These are phyloP conservation scores for Podilymbus podiceps DNA, from an alignment of 2,113 vertebrate species.

Conservation along the genomic window DNA sequence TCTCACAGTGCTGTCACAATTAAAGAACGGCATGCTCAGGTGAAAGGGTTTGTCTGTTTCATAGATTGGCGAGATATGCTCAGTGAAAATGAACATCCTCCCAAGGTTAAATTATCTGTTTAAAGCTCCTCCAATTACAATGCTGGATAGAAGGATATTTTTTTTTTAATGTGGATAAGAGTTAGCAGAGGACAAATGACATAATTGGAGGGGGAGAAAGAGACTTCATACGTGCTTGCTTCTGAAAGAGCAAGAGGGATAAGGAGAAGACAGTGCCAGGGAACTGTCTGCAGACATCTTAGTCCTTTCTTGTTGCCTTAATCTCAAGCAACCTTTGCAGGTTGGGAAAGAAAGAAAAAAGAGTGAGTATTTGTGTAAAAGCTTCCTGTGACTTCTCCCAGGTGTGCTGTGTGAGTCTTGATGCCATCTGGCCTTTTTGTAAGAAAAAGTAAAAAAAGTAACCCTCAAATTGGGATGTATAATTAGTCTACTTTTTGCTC, in stretches of 20 bases:
- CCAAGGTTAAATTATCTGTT: slow-evolving; percentile 77
- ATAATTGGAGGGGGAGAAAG: slow-evolving; percentile 51
- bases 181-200: slow-evolving; percentile 63
- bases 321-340: background rate
- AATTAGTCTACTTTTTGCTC: background rate
- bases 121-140: slow-evolving; percentile 69
- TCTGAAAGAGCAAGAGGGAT: background rate
- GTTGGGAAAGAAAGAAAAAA: background rate
- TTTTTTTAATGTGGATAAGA: slow-evolving; percentile 21
- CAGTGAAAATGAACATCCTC: slow-evolving; percentile 69
- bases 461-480: background rate
- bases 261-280: background rate
- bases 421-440: background rate
- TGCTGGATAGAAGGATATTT: slow-evolving; percentile 17
- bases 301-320: background rate
- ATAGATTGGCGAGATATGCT: slow-evolving; percentile 60
- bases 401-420: background rate
- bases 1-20: slow-evolving; percentile 66
- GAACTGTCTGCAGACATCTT: background rate
- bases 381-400: background rate
- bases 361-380: background rate
- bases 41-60: slow-evolving; percentile 71
- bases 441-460: background rate
- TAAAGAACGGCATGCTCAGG: slow-evolving; percentile 68
- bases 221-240: background rate